A percentile compares a stretch with the other conserved stretches of the same genome.
These are phyloP conservation scores for Parazoanthus swiftii DNA, from an alignment of 92 coral and sea anemone species.

Conservation along the genomic window DNA sequence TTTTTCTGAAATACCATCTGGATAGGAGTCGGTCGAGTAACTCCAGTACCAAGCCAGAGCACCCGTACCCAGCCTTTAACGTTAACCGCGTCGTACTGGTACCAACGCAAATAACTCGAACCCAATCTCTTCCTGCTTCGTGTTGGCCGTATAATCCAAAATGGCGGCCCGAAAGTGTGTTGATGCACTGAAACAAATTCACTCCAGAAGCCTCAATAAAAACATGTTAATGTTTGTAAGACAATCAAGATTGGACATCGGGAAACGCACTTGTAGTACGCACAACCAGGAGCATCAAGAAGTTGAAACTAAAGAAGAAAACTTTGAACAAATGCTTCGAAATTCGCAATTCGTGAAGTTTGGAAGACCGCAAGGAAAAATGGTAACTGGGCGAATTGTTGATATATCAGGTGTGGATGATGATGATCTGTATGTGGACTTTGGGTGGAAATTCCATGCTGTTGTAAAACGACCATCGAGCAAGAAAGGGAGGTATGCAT, in stretches of 20 bases:
- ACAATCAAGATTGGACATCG: not conserved
- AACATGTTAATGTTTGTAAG: not conserved
- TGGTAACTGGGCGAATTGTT: slow-evolving; percentile 62
- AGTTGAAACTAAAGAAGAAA: slow-evolving; percentile 52
- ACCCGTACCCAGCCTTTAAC: not conserved
- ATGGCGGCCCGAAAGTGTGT: slow-evolving; percentile 30
- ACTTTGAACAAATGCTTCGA: slow-evolving; percentile 77
- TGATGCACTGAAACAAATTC: not conserved
- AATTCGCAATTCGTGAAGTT: slow-evolving; percentile 83
- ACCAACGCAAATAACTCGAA: not conserved
- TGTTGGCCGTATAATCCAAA: not conserved
- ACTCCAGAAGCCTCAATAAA: not conserved
- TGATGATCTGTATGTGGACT: slow-evolving; percentile 84
- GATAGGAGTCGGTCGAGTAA: too few species aligned
- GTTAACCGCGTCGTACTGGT: not conserved
- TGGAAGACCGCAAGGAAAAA: slow-evolving; percentile 59
- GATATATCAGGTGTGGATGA: slow-evolving; percentile 65
- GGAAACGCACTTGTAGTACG: slow-evolving; percentile 4
- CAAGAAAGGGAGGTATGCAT: slow-evolving; percentile 51
- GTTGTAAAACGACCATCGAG: slow-evolving; percentile 62
- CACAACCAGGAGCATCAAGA: not conserved
- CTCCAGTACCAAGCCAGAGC: too few species aligned
- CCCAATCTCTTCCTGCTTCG: not conserved
- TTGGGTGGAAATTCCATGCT: slow-evolving; percentile 96
- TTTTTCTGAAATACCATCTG: too few species aligned